Evolutionary conservation across 2,797 vertebrate genomes (phyloP).

Genomic region (Microctenopoma lineatum): DNA sequence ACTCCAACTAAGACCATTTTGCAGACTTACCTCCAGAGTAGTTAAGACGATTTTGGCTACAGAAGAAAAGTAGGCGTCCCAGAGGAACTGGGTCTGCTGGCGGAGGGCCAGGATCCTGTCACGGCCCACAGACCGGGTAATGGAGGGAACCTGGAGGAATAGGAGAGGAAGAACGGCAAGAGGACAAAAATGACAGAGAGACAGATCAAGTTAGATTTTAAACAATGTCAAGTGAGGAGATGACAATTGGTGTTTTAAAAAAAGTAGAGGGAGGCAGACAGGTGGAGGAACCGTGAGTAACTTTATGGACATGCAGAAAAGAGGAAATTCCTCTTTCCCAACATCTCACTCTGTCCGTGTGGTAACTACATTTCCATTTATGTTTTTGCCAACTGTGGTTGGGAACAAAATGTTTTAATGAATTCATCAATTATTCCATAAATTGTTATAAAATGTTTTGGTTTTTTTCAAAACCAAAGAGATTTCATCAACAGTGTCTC

Average conservation of each 20-base stretch:
- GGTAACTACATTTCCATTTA: too few species aligned
- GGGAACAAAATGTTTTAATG: too few species aligned
- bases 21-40: conserved; percentile 83
- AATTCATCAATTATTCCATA: neutral
- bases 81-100: conserved; percentile 88
- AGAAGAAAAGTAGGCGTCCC: conserved; percentile 88
- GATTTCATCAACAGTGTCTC: too few species aligned
- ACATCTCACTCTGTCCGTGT: conserved; percentile 21
- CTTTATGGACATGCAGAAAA: conserved; percentile 46
- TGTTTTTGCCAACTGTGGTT: too few species aligned
- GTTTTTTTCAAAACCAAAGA: neutral
- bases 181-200: conserved; percentile 51
- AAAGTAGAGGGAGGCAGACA: conserved; percentile 10
- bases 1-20: conserved; percentile 41
- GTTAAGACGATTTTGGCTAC: conserved; percentile 87
- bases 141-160: conserved; percentile 84
- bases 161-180: conserved; percentile 29
- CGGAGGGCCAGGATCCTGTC: conserved; percentile 85
- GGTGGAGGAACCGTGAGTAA: conserved; percentile 50
- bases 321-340: conserved; percentile 17
- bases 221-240: conserved; percentile 37
- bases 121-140: conserved; percentile 82
- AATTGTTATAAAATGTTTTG: neutral
- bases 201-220: conserved; percentile 56
- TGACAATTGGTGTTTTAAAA: conserved; percentile 13